Evolutionary conservation across 2,113 vertebrate species (phyloP).

Genomic region (Clarias macrocephalus): DNA sequence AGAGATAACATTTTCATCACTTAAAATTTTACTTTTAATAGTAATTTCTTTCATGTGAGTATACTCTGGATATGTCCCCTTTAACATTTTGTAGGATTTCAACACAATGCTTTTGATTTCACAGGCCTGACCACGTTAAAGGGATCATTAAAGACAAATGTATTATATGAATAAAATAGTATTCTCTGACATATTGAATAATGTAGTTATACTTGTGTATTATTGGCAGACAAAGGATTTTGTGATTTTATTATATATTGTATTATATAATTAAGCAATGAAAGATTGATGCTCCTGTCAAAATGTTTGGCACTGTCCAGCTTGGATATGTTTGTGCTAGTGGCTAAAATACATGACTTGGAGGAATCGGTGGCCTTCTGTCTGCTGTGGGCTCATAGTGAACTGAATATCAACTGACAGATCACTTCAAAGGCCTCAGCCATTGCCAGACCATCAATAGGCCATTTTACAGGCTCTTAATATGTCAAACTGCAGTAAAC

Average conservation of each 20-base stretch:
- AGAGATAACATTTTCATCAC: background rate
- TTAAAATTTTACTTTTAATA: background rate
- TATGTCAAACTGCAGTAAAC: constrained; percentile 49
- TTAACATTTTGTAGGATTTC: background rate
- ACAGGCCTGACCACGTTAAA: background rate
- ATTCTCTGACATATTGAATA: background rate
- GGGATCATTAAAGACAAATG: background rate
- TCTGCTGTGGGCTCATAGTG: background rate
- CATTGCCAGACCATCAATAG: constrained; percentile 4
- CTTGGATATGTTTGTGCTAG: background rate
- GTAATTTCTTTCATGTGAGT: background rate
- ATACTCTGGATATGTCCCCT: background rate
- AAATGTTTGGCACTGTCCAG: background rate
- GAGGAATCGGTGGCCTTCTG: background rate
- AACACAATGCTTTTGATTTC: background rate
- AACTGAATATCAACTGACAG: constrained; percentile 17
- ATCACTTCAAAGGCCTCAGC: constrained; percentile 41
- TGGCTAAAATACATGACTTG: background rate
- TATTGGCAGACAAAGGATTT: background rate
- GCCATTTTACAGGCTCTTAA: constrained; percentile 51
- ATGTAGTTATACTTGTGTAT: background rate
- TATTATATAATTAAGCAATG: background rate
- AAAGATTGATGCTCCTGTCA: constrained; percentile 1
- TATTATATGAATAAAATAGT: background rate
- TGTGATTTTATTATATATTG: too few species aligned